Conservation (phyloP, 2,113 vertebrate genomes). For the Osmerus mordax region DNA sequence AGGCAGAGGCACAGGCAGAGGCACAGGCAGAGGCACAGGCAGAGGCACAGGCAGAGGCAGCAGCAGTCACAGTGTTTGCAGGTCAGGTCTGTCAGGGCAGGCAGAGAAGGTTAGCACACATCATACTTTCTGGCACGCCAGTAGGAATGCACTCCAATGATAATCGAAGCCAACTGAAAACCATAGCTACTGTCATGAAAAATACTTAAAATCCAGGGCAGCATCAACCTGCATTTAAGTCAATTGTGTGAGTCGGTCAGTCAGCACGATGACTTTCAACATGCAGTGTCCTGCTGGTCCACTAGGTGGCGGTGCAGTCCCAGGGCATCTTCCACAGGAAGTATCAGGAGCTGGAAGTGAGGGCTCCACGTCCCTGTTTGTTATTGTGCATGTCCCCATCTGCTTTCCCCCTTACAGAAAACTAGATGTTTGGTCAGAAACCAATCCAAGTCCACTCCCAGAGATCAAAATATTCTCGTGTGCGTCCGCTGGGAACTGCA, state of each 20-base stretch:
- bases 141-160: no score
- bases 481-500: slow-evolving; percentile 25
- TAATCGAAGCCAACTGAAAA: no score
- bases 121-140: not conserved
- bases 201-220: no score
- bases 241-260: no score
- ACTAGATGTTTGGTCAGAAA: slow-evolving; percentile 20
- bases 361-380: slow-evolving; percentile 13
- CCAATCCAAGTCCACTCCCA: not conserved
- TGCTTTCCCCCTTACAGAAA: slow-evolving; percentile 29
- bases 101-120: not conserved
- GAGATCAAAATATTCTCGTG: slow-evolving; percentile 32
- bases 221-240: no score
- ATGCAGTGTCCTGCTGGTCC: slow-evolving; percentile 26
- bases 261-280: no score
- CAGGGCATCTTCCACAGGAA: not conserved
- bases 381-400: slow-evolving; percentile 10
- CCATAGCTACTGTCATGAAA: no score
- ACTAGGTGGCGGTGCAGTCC: slow-evolving; percentile 47
- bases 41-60: no score
- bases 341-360: not conserved
- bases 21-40: not conserved
- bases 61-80: slow-evolving; percentile 6
- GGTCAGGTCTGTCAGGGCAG: not conserved
- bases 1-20: slow-evolving; percentile 46